These are phyloP conservation scores for Caiman crocodilus DNA, from an alignment of 2,797 vertebrate species.

Conservation along the genomic window DNA sequence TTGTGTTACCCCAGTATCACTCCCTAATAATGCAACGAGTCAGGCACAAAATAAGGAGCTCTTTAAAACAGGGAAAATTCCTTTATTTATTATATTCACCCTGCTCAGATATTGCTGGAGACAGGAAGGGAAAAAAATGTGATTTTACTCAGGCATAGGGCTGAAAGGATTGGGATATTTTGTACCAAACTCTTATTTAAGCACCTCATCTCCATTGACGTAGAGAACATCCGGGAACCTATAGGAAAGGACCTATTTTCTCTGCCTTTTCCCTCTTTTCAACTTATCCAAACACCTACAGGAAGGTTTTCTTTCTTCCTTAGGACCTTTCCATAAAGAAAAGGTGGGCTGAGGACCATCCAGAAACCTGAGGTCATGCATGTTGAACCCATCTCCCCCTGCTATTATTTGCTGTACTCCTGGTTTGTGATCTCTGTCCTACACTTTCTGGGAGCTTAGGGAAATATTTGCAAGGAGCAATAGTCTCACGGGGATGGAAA, in stretches of 20 bases:
- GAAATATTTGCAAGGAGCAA: background rate
- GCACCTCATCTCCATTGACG: too few species aligned
- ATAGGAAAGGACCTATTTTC: background rate
- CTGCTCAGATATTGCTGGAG: background rate
- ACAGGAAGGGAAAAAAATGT: background rate
- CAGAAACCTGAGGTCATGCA: accelerated
- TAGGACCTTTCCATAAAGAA: background rate
- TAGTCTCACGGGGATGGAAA: background rate
- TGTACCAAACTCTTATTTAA: too few species aligned
- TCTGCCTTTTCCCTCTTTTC: background rate
- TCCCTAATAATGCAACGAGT: background rate
- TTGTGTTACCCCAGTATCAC: too few species aligned
- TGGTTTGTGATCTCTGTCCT: accelerated
- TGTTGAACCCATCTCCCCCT: background rate
- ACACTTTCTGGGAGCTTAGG: background rate
- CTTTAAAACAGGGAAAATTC: background rate
- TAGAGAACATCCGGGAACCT: background rate
- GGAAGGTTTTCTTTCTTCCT: background rate
- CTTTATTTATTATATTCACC: background rate
- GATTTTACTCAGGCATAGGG: background rate
- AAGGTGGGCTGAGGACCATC: constrained; percentile 20
- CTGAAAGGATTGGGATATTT: background rate
- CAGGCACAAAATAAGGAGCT: background rate
- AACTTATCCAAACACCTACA: background rate
- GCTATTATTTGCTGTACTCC: background rate